Evolutionary conservation across 2,113 vertebrate genomes (phyloP), one percentile per base, ranked within the genome.

Genomic region (Neogale vison): DNA sequence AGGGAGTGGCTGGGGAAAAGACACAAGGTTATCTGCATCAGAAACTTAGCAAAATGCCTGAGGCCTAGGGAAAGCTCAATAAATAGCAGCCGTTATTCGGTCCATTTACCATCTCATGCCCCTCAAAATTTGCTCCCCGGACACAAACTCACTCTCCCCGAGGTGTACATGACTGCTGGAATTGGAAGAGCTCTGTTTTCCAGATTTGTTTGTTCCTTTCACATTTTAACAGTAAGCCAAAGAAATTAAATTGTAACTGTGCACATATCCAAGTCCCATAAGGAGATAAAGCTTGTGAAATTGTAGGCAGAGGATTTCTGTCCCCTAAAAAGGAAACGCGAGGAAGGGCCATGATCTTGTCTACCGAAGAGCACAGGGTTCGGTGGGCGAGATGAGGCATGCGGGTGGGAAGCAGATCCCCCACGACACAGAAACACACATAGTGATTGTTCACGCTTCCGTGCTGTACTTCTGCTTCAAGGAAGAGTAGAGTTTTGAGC

Each of bases 71-170:
- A 74, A 47, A 36, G 20, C 39, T 63, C 17, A 8, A 29, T 57
- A 12, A 63, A 42, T 17, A 7, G n/a, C 13, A 39, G 26, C 59
- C 4, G 1, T 61, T 74, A 39, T 34, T 52, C 21, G 50, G 59
- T 91, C 29, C 17, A 1, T 29, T 87, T 83, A 42, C 21, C 90
- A 15, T 83, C 67, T 93, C 50, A 3, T 13, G 6, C 13, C 21
- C 12, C 36, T 71, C 77, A 83, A 69, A 83, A 71, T 47, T 55
- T 55, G 29, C 71, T 80, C 52, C 24, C 39, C 31, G 55, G 83
- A 72, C 36, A 91, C 92, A 82, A 50, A 86, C 61, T 88, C 57
- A 4, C 88, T 80, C 79, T 88, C 65, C 87, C 45, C 85, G 61
- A 59, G 45, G 45, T 94, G 42, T 91, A 42, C 65, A 20, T 61